Base-by-base conservation (phyloP, 2,113 vertebrate genomes). In the Motacilla tschutschensis region DNA sequence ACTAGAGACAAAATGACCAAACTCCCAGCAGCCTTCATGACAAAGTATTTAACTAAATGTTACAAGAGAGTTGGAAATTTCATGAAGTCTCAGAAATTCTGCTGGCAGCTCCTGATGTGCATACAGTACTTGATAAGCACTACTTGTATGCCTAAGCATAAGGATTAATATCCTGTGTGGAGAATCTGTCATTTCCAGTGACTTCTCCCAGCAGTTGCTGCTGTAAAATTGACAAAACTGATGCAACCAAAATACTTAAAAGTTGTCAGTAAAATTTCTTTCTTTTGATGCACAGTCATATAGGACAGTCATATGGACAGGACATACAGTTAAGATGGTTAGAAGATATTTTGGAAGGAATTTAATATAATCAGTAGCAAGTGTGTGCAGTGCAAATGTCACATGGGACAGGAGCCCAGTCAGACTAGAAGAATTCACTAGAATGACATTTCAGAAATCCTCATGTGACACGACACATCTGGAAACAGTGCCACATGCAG, bases 131-230 rank as follows among this genome's bases (percentile, higher is more conserved):
- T 92, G 78, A 72, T 75, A 86, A 71, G 54, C 63, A 25, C 26
- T 72, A 35, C 46, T 72, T 31, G 38, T 79, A 69, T 46, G 53
- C 43, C 35, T 69, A 72, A 88, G 46, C 63, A 46, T 65, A 83
- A 17, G 44, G 71, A 72, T 88, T 91, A 80, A 91, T 75, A 88
- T 38, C 62, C 38, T 65, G 41, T 24, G 24, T 81, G 63, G n/a
- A 94, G n/a, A 58, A 91, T 5, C 43, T 88, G 71, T 76, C 89
- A 81, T 79, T 91, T 90, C 36, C 78, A 95, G 43, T 54, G 51
- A 91, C 46, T 86, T 76, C 59, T 47, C 66, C 38, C 59, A 76
- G 78, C 55, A 91, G 43, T 33, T 81, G 59, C 40, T 75, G 20
- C 46, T 76, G 14, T 40, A 86, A 88, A 90, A 82, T 22, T 84